Evolutionary conservation across 2,888 invertebrate genomes (phyloP).

Genomic region (Protophormia terraenovae): DNA sequence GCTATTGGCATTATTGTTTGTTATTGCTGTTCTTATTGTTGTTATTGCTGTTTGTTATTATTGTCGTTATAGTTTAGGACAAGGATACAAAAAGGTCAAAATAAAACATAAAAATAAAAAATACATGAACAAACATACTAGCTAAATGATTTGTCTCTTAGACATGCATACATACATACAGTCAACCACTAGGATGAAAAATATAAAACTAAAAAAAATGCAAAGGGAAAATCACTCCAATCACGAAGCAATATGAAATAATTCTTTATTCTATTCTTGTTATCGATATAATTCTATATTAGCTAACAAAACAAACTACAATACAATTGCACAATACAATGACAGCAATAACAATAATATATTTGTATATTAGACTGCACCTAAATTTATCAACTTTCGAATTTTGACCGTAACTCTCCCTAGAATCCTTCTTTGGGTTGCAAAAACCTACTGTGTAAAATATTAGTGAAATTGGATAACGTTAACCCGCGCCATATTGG

Average conservation of each 20-base stretch:
- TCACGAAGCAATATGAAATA: conserved; percentile 44
- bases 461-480: too few species aligned
- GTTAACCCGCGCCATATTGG: too few species aligned
- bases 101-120: background rate
- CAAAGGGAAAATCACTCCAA: conserved; percentile 33
- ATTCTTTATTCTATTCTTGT: conserved; percentile 39
- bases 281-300: conserved; percentile 48
- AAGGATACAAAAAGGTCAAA: conserved; percentile 65
- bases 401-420: too few species aligned
- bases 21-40: conserved; percentile 31
- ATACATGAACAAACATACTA: background rate
- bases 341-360: background rate
- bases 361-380: too few species aligned
- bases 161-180: background rate
- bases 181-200: background rate
- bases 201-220: background rate
- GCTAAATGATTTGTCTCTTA: background rate
- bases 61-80: conserved; percentile 43
- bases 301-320: conserved; percentile 38
- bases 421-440: too few species aligned
- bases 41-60: conserved; percentile 26
- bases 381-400: background rate
- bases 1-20: conserved; percentile 49
- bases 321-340: conserved; percentile 43
- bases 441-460: too few species aligned